Conservation (phyloP, 2,113 vertebrate species). For the Physeter macrocephalus region DNA sequence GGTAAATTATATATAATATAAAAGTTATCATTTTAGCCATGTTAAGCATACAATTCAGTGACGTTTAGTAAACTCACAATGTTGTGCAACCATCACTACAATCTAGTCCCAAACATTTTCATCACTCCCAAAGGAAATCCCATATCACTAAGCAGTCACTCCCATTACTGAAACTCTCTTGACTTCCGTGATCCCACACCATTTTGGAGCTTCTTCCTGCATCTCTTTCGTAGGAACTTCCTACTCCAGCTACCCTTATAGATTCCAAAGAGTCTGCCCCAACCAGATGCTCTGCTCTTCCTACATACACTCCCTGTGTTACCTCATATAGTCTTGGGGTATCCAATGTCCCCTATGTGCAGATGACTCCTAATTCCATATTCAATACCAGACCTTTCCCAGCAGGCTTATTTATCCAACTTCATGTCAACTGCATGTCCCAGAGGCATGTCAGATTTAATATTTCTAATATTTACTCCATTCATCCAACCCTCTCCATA, state of each 20-base stretch:
- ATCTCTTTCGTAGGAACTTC: neutral
- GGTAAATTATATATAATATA: neutral
- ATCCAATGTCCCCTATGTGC: neutral
- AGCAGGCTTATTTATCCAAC: neutral
- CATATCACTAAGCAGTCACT: neutral
- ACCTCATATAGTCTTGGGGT: neutral
- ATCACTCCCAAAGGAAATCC: neutral
- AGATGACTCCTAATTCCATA: neutral
- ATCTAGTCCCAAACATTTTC: neutral
- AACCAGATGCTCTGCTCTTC: neutral
- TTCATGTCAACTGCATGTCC: neutral
- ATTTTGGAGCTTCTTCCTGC: neutral
- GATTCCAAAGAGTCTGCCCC: neutral
- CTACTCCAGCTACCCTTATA: neutral
- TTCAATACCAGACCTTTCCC: neutral
- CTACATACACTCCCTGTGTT: neutral
- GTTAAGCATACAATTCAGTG: neutral
- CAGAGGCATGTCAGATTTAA: neutral
- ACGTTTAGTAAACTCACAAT: neutral
- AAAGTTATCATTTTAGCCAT: neutral
- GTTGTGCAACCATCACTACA: neutral
- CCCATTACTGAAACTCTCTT: neutral
- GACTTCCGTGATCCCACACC: no score
- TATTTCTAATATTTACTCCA: neutral
- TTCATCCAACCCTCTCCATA: neutral